These are phyloP conservation scores for Nebria brevicollis DNA, from an alignment of 2,888 invertebrate genomes.

Conservation along the genomic window DNA sequence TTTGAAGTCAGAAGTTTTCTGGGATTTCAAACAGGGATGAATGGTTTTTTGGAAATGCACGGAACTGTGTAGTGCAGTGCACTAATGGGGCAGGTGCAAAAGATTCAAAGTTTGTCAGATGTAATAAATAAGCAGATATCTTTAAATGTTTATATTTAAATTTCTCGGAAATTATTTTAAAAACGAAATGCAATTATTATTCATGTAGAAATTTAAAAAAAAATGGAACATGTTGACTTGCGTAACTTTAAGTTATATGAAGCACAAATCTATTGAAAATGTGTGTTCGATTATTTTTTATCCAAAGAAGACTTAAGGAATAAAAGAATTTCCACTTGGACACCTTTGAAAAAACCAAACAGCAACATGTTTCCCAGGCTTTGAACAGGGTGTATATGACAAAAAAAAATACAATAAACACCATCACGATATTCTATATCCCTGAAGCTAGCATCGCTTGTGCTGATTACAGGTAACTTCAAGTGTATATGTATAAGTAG, in stretches of 20 bases:
- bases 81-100: constrained; percentile 43
- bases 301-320: neutral
- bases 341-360: neutral
- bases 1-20: constrained; percentile 36
- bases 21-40: constrained; percentile 35
- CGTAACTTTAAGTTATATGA: too few species aligned
- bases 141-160: neutral
- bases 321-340: neutral
- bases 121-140: neutral
- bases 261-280: too few species aligned
- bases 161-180: too few species aligned
- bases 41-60: constrained; percentile 27
- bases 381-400: neutral
- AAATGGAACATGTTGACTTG: too few species aligned
- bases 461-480: neutral
- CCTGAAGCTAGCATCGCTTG: constrained; percentile 1
- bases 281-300: too few species aligned
- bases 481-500: neutral
- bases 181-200: too few species aligned
- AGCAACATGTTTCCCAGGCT: neutral
- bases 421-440: neutral
- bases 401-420: neutral
- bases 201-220: too few species aligned
- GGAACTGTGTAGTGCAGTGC: constrained; percentile 22
- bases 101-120: neutral